Percentiles rank a stretch among this genome's conserved stretches.
phyloP scores from a whole-genome alignment of 2,797 vertebrate genomes.

The Poliocrania exsul region DNA sequence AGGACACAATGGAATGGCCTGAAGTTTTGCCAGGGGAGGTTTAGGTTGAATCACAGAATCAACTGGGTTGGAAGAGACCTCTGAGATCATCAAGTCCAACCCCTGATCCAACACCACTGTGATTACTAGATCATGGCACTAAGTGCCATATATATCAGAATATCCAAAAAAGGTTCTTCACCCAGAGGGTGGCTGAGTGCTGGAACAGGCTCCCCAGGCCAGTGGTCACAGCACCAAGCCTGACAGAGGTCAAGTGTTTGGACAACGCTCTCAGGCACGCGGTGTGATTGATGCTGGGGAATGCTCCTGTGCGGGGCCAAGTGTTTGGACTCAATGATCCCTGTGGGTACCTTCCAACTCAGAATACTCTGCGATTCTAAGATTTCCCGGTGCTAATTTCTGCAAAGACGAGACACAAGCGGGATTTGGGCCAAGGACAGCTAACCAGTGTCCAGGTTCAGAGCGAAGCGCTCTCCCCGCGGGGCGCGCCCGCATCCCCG shows the following conservation, averaged over 20 bases:
- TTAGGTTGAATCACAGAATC: not conserved
- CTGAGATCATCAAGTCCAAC: too few relatives aligned
- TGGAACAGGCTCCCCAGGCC: not conserved
- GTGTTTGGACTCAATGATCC: not conserved
- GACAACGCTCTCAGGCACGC: fast-evolving
- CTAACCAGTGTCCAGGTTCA: fast-evolving
- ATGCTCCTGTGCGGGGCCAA: not conserved
- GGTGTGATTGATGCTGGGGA: too few relatives aligned
- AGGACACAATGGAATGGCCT: not conserved
- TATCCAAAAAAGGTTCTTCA: not conserved
- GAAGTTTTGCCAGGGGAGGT: not conserved
- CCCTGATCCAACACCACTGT: too few relatives aligned
- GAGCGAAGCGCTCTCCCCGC: not conserved
- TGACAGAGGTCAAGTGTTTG: not conserved
- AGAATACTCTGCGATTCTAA: not conserved
- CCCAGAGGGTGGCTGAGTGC: too few relatives aligned
- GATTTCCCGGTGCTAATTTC: not conserved
- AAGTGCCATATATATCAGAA: too few relatives aligned
- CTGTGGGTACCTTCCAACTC: too few relatives aligned
- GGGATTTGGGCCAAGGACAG: not conserved
- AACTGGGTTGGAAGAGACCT: too few relatives aligned
- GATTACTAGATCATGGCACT: too few relatives aligned
- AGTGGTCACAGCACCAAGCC: too few relatives aligned
- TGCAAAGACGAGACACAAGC: fast-evolving
- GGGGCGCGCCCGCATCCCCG: not conserved